Base-by-base conservation (phyloP, 1,140 invertebrate species). In the Acromyrmex heyeri region DNA sequence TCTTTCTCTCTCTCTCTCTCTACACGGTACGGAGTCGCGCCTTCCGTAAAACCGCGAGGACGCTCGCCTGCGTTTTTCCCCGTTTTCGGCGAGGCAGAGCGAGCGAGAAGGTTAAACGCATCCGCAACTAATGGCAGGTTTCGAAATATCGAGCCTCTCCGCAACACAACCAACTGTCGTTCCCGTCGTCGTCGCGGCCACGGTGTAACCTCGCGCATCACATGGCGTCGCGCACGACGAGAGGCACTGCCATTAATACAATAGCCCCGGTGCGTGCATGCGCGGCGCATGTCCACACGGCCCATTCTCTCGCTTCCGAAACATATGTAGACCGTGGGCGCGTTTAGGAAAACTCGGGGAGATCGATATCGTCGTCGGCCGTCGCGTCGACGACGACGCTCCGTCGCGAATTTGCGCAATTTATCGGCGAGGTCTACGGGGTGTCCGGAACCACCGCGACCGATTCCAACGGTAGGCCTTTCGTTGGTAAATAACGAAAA, bases 311-410 rank as follows among this genome's bases (percentile, higher is more conserved):
- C 48, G 85, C 89, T 90, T 79, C 89, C 79, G 79, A 90, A 86
- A 90, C 89, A 90, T 90, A 90, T 90, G 89, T 90, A 90, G 89
- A 90, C 86, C 88, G 89, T 79, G 79, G 86, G 86, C 89, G 89
- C 89, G 89, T 90, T 90, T 90, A 87, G 79, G 88, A 89, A 90
- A 90, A 90, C 86, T 90, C 88, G 55, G 55, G 5, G 79, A 83
- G 88, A 90, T 90, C 89, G 89, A 90, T 90, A 90, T 90, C 87
- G 79, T 85, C 89, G 89, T 79, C 86, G 88, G 78, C 88, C 72
- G 61, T 65, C 48, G 62, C 76, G 77, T 30, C 48, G 77, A 38
- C 61, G 81, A 30, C 77, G 77, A 69, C 34, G 55, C 65, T 53
- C 50, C 77, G 48, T 69, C 50, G 64, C 79, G 55, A 83, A 83